Percentiles rank a stretch among this genome's conserved stretches.
Evolutionary conservation across 1,140 invertebrate species (phyloP).

Genomic region (Nixonia krombeini): DNA sequence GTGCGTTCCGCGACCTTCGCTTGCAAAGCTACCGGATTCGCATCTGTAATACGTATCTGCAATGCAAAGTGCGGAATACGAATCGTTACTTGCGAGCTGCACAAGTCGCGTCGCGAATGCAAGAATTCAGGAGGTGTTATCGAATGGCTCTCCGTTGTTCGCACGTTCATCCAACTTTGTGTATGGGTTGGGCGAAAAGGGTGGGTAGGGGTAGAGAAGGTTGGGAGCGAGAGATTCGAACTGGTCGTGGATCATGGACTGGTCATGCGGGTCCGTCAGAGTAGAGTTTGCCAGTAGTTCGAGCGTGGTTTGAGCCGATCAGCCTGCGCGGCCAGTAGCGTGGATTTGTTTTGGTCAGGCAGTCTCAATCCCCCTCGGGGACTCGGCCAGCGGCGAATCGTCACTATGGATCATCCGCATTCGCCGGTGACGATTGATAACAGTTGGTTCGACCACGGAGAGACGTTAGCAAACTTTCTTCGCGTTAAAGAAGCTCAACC

Average conservation of each 20-base stretch:
- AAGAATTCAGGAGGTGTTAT: not conserved
- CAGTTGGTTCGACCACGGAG: not conserved
- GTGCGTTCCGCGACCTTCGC: too few species aligned
- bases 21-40: too few species aligned
- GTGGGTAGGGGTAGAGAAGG: too few species aligned
- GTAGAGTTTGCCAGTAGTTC: constrained; percentile 37
- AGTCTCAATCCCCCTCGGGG: constrained; percentile 22
- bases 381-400: constrained; percentile 18
- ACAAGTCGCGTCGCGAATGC: too few species aligned
- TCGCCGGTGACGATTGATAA: constrained; percentile 8
- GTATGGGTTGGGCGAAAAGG: too few species aligned
- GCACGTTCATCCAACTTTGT: too few species aligned
- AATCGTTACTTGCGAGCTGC: too few species aligned
- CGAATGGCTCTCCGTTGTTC: constrained; percentile 6
- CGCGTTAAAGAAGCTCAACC: constrained; percentile 2
- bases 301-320: constrained; percentile 31
- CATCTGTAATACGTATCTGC: too few species aligned
- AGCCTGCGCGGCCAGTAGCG: constrained; percentile 16
- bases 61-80: too few species aligned
- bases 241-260: constrained; percentile 22
- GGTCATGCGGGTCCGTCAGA: constrained; percentile 30
- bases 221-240: constrained; percentile 9
- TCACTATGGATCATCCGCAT: constrained; percentile 17
- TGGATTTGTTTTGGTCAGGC: constrained; percentile 31
- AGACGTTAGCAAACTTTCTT: too few species aligned